Evolutionary conservation across 2,797 vertebrate genomes (phyloP).

Genomic region (Mareca strepera): DNA sequence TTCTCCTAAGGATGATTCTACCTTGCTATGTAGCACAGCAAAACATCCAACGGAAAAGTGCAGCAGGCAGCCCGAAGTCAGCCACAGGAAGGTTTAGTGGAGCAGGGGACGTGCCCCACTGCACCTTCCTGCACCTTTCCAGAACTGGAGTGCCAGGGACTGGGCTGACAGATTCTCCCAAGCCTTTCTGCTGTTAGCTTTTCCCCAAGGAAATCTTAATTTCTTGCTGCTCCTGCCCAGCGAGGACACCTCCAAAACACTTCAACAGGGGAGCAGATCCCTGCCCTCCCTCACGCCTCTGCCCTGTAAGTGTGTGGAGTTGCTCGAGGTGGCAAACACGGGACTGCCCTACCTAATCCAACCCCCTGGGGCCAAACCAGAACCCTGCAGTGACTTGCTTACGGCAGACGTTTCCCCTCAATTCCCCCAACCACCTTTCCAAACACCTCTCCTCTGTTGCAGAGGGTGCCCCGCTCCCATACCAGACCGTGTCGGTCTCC

Average conservation of each 20-base stretch:
- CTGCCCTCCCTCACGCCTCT: background rate
- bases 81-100: background rate
- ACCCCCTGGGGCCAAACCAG: background rate
- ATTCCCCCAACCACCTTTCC: background rate
- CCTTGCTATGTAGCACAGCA: background rate
- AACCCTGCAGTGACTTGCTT: background rate
- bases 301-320: background rate
- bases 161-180: background rate
- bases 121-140: background rate
- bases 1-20: background rate
- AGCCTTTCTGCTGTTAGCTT: background rate
- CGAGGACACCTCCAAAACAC: background rate
- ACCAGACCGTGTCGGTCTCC: conserved; percentile 97
- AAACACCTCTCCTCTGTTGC: background rate
- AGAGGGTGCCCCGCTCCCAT: background rate
- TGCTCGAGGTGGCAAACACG: background rate
- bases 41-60: background rate
- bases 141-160: background rate
- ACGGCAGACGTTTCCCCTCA: background rate
- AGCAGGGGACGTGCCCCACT: background rate
- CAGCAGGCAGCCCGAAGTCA: background rate
- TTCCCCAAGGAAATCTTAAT: background rate
- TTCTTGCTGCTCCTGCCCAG: background rate
- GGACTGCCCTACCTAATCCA: background rate
- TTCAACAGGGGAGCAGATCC: background rate